A percentile compares a stretch with the other conserved stretches of the same genome.
These are phyloP conservation scores for Orchesella cincta DNA, from an alignment of 1,140 invertebrate genomes.

Conservation along the genomic window DNA sequence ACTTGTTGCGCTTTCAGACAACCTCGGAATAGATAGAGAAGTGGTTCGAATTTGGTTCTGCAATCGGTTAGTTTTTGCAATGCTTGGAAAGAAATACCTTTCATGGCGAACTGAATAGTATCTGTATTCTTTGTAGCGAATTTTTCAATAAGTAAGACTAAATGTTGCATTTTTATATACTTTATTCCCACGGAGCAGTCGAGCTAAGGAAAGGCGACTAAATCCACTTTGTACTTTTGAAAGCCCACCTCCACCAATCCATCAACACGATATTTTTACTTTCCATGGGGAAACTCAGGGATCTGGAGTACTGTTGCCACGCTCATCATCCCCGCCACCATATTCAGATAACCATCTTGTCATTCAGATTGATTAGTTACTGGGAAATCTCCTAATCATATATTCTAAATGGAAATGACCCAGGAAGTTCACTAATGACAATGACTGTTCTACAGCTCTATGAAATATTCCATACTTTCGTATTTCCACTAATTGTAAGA, in stretches of 20 bases:
- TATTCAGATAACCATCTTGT: conserved; percentile 26
- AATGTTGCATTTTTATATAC: conserved; percentile 48
- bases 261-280: conserved; percentile 37
- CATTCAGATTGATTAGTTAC: conserved; percentile 46
- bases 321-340: conserved; percentile 39
- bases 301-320: conserved; percentile 44
- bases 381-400: too few relatives aligned
- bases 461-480: too few relatives aligned
- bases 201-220: conserved; percentile 86
- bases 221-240: conserved; percentile 71
- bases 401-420: too few relatives aligned
- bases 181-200: conserved; percentile 56
- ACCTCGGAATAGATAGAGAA: conserved; percentile 95
- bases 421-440: too few relatives aligned
- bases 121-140: too few relatives aligned
- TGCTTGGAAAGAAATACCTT: too few relatives aligned
- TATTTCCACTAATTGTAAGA: too few relatives aligned
- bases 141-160: conserved; percentile 48
- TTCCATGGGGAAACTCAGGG: conserved; percentile 52
- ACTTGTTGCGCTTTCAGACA: conserved; percentile 86
- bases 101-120: too few relatives aligned
- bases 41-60: conserved; percentile 97
- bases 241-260: conserved; percentile 43
- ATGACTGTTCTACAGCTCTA: too few relatives aligned
- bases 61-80: conserved; percentile 69